Evolutionary conservation across 2,113 vertebrate genomes (phyloP).

Genomic region (Podocnemis expansa): DNA sequence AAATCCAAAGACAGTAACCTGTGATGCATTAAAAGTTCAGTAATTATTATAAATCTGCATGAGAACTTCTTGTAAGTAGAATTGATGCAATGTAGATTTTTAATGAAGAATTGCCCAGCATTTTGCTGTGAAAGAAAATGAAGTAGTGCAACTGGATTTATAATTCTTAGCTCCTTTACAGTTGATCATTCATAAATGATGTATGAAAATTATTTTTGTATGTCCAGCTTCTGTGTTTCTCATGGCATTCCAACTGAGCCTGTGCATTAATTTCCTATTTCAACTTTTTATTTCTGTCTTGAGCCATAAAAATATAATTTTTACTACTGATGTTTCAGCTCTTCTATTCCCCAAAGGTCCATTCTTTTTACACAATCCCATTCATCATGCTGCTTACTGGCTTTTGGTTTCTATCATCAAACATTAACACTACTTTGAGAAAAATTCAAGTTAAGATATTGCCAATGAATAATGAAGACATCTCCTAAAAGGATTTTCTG

Average conservation of each 20-base stretch:
- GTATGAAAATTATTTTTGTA: neutral
- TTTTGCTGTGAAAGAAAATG: neutral
- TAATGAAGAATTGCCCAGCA: neutral
- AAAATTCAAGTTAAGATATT: slow-evolving; percentile 59
- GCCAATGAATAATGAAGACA: slow-evolving; percentile 49
- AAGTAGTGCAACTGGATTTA: slow-evolving; percentile 1
- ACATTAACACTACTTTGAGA: slow-evolving; percentile 52
- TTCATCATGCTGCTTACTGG: slow-evolving; percentile 21
- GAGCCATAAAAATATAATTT: slow-evolving; percentile 64
- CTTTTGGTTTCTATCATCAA: slow-evolving; percentile 55
- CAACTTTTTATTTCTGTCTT: slow-evolving; percentile 55
- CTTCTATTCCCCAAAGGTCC: slow-evolving; percentile 19
- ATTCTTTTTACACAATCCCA: slow-evolving; percentile 42
- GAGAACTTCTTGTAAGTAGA: neutral
- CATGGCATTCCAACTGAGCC: slow-evolving; percentile 23
- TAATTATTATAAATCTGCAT: neutral
- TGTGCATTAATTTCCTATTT: slow-evolving; percentile 64
- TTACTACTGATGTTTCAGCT: slow-evolving; percentile 41
- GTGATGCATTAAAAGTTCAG: neutral
- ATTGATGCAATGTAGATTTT: neutral
- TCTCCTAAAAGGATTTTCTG: slow-evolving; percentile 19
- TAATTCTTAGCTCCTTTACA: neutral
- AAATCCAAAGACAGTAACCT: neutral
- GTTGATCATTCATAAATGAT: slow-evolving; percentile 29
- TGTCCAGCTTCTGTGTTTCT: neutral